phyloP scores from a whole-genome alignment of 2,113 vertebrate species.

The Labeo rohita region DNA sequence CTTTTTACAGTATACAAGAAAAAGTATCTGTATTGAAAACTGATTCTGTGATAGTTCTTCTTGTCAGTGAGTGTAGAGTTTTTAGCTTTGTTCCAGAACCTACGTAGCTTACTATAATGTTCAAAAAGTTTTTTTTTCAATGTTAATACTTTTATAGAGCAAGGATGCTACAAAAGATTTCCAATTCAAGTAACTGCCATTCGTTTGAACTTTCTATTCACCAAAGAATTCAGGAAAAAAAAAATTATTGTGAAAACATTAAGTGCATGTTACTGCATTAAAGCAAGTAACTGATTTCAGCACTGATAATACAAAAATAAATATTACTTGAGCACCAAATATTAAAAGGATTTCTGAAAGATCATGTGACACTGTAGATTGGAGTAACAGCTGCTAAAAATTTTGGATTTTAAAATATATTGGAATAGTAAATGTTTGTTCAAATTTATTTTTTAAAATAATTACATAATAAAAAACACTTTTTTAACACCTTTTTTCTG shows the following conservation, averaged over 20 bases:
- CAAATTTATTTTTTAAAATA: no score
- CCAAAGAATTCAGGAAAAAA: background rate
- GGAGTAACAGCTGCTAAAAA: background rate
- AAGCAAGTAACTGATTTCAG: background rate
- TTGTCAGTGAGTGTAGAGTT: background rate
- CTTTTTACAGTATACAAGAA: constrained; percentile 4
- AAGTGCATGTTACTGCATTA: background rate
- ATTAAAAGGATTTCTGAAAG: background rate
- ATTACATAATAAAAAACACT: no score
- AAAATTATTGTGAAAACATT: background rate
- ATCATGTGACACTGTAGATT: background rate
- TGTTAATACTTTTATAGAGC: background rate
- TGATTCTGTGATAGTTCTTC: background rate
- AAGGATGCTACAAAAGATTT: background rate
- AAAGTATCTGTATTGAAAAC: background rate
- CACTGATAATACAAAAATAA: background rate
- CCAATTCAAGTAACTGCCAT: background rate
- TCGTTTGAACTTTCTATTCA: background rate
- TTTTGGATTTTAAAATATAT: background rate
- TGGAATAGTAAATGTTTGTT: background rate
- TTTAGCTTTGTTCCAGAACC: background rate
- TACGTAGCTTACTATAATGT: background rate
- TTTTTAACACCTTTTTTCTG: no score
- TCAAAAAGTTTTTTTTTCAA: background rate
- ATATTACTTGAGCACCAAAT: background rate